These are phyloP conservation scores for Empidonax traillii DNA, from an alignment of 2,113 vertebrate species.

Conservation along the genomic window DNA sequence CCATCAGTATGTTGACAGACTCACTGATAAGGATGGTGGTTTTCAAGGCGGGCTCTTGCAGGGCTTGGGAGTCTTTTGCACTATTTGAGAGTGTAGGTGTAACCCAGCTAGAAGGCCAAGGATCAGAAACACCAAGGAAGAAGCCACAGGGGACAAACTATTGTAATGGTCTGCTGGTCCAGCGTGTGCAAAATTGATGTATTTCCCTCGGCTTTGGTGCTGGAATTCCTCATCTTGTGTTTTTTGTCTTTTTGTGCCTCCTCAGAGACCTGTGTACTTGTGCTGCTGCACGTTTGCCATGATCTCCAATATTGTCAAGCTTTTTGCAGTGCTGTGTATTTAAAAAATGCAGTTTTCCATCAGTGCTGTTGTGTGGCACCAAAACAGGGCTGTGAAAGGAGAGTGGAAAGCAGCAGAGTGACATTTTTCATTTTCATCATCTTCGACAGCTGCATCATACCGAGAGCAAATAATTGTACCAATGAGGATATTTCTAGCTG, in stretches of 20 bases:
- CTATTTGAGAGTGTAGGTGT: neutral
- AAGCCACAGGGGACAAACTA: neutral
- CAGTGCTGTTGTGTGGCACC: neutral
- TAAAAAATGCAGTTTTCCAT: neutral
- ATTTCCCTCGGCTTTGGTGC: neutral
- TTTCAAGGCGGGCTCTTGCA: neutral
- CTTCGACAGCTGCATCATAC: neutral
- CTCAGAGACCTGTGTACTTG: neutral
- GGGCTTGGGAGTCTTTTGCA: neutral
- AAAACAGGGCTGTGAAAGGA: neutral
- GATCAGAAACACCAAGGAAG: neutral
- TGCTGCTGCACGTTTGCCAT: fast-evolving
- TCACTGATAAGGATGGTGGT: neutral
- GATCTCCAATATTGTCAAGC: neutral
- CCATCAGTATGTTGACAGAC: neutral
- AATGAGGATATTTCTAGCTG: neutral
- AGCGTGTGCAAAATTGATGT: neutral
- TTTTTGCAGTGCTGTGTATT: neutral
- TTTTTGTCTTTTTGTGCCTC: neutral
- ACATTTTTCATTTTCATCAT: neutral
- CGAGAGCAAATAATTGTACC: neutral
- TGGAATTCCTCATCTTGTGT: neutral
- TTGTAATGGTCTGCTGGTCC: neutral
- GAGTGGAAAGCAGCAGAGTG: neutral
- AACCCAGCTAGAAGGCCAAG: neutral